Conservation (phyloP, 2,888 invertebrate genomes). For the Lissocephala sabroskyi region DNA sequence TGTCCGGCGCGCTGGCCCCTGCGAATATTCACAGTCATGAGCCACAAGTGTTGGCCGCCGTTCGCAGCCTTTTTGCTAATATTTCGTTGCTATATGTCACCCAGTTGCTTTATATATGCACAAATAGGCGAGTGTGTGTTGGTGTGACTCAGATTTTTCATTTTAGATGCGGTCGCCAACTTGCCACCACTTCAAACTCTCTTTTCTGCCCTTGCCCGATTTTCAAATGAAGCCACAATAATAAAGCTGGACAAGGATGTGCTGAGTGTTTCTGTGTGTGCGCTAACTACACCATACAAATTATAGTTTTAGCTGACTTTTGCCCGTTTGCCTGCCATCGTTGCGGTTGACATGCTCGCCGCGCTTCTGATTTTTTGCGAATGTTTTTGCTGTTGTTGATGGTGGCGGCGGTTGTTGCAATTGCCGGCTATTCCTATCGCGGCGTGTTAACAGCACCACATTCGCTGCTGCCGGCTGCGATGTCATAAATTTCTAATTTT, state of each 20-base stretch:
- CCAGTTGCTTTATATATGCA: constrained; percentile 1
- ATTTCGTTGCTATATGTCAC: constrained; percentile 13
- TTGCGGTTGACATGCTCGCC: not conserved
- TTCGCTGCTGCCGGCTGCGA: not conserved
- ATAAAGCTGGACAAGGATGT: constrained; percentile 38
- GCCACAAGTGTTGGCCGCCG: constrained; percentile 21
- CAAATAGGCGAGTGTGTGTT: constrained; percentile 10
- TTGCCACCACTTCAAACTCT: no score
- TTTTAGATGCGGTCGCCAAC: constrained; percentile 52
- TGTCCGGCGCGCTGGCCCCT: no score
- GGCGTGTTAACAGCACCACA: constrained; percentile 26
- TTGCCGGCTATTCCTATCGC: no score
- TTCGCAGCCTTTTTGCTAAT: constrained; percentile 13
- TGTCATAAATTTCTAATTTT: constrained; percentile 37
- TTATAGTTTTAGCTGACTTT: constrained; percentile 49
- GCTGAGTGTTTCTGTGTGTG: constrained; percentile 6
- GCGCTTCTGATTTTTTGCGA: not conserved
- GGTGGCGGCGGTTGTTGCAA: no score
- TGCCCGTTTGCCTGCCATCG: not conserved
- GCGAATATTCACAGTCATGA: constrained; percentile 9
- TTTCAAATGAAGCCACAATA: constrained; percentile 64
- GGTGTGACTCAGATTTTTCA: constrained; percentile 50
- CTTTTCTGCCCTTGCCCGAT: constrained; percentile 1
- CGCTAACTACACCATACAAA: constrained; percentile 35
- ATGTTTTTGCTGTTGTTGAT: constrained; percentile 8